Evolutionary conservation across 2,113 vertebrate genomes (phyloP), one percentile per base, ranked within the genome.

Genomic region (Cercopithecus mona): DNA sequence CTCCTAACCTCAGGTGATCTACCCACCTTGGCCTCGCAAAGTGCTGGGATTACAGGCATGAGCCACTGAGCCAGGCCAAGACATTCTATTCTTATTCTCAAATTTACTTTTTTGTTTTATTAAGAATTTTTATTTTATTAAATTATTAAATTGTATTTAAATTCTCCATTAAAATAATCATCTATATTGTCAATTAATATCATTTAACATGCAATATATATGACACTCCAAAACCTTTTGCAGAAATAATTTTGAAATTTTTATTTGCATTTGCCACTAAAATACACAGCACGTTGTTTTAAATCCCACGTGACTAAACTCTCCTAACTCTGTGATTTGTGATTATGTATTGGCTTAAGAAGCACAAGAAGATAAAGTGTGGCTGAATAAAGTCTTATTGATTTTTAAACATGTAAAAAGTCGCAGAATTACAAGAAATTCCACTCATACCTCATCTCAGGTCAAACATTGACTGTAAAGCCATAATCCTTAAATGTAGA

Each of bases 371-470:
- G 82, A 86, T 7, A 16, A 1, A 35, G 10, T 88, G 1, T 61
- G 10, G 48, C 35, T 83, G 50, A 88, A 88, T 84, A 97, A 98
- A 97, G 14, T 4, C 35, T 92, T 98, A 78, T 2, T 96, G 93
- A 97, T 94, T 98, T 97, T 97, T 97, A 68, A 23, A 97, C 66
- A 92, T 1, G 12, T 76, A 89, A 97, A 95, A 80, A 91, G 78
- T 25, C 81, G 12, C 4, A 80, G 72, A 70, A 97, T 64, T 73
- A 90, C 6, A 84, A 98, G n/a, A 52, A 97, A 50, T 40, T 72
- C 80, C 1, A 92, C 76, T 92, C 79, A 72, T 85, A 94, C 64
- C 40, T 96, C 48, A 96, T 95, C 59, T 82, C 73, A 32, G 27
- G 66, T 64, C 11, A 13, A 88, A 76, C 10, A 92, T 12, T 55